phyloP scores from a whole-genome alignment of 2,888 invertebrate species.

The Celastrina argiolus region DNA sequence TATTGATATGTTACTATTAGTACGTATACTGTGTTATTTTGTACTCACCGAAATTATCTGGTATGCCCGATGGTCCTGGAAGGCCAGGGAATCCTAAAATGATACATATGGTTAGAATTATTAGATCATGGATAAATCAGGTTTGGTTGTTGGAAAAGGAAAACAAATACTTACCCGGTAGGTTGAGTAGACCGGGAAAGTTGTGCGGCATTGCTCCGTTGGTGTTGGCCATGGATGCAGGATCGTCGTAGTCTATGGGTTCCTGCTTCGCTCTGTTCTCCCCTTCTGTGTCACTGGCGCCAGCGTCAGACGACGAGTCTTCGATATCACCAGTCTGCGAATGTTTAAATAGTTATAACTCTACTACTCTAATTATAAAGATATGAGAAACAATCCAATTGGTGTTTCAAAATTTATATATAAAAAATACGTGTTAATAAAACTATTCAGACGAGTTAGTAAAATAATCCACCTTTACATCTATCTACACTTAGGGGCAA shows the following conservation, averaged over 20 bases:
- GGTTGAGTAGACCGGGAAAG: conserved; percentile 88
- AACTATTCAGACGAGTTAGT: too few species aligned
- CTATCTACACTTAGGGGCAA: too few species aligned
- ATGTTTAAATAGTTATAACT: neutral
- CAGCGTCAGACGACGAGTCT: conserved; percentile 91
- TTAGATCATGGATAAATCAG: neutral
- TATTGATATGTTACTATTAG: conserved; percentile 37
- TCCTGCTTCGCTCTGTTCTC: conserved; percentile 84
- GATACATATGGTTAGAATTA: neutral
- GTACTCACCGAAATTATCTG: conserved; percentile 89
- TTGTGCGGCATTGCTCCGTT: conserved; percentile 82
- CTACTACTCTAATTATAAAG: neutral
- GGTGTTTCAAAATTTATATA: too few species aligned
- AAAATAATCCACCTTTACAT: too few species aligned
- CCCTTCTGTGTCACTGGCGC: conserved; percentile 83
- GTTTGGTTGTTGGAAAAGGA: neutral
- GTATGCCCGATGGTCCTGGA: conserved; percentile 92
- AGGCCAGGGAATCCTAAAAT: conserved; percentile 82
- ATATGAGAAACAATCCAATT: too few species aligned
- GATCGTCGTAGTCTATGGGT: conserved; percentile 84
- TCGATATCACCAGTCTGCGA: conserved; percentile 80
- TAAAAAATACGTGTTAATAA: too few species aligned
- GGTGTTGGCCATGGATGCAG: conserved; percentile 80
- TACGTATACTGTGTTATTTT: conserved; percentile 33
- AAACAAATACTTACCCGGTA: conserved; percentile 80